Conservation (phyloP, 1,140 invertebrate species). For the Diorhabda carinulata region DNA sequence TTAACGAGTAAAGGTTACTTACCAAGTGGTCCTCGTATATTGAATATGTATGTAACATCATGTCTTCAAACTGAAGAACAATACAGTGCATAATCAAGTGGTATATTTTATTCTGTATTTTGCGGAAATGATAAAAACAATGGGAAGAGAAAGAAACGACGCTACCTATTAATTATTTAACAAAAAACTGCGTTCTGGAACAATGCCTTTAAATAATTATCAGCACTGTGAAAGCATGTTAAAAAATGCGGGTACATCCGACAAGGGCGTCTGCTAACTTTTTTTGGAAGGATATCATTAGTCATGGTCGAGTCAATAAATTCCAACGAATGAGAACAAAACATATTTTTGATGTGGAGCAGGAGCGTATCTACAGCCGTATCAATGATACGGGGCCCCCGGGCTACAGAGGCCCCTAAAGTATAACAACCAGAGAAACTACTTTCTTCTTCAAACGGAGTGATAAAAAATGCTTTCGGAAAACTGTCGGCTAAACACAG, state of each 20-base stretch:
- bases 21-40: too few relatives aligned
- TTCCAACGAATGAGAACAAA: too few relatives aligned
- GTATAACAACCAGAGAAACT: too few relatives aligned
- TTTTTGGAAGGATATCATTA: neutral
- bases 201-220: slow-evolving; percentile 1
- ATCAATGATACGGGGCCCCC: too few relatives aligned
- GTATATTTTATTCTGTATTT: neutral
- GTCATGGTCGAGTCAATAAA: too few relatives aligned
- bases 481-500: too few relatives aligned
- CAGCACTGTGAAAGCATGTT: neutral
- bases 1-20: too few relatives aligned
- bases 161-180: neutral
- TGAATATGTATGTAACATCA: neutral
- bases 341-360: too few relatives aligned
- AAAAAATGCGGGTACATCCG: neutral
- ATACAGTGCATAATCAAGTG: neutral
- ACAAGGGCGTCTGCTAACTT: neutral
- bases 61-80: neutral
- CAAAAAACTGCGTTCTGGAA: slow-evolving; percentile 2
- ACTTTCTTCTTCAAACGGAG: too few relatives aligned
- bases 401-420: too few relatives aligned
- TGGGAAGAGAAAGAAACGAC: slow-evolving; percentile 1
- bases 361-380: too few relatives aligned
- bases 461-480: too few relatives aligned
- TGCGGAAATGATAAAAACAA: neutral